Evolutionary conservation across 64 coral and sea anemone species (phyloP).

Genomic region (Trachythela sp.): DNA sequence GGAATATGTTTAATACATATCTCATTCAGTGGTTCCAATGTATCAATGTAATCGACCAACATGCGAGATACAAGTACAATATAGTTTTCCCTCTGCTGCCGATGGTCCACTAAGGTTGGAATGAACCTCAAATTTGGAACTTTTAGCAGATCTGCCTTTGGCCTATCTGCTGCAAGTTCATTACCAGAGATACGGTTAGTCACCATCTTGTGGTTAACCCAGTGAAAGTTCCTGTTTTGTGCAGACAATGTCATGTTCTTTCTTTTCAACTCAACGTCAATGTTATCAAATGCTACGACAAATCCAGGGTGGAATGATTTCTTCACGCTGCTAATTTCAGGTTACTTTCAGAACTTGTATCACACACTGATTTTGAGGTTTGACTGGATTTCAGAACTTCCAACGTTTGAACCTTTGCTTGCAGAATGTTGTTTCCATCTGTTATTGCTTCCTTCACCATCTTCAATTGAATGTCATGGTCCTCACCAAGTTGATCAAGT

Average conservation of each 20-base stretch:
- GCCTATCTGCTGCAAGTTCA: conserved; percentile 17
- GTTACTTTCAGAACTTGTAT: conserved; percentile 4
- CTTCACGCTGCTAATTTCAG: not conserved
- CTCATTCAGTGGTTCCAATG: not conserved
- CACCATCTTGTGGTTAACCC: conserved; percentile 67
- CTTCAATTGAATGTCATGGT: conserved; percentile 15
- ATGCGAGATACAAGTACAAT: not conserved
- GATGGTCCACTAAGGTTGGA: conserved; percentile 47
- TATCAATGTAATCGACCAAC: not conserved
- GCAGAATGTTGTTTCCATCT: conserved; percentile 15
- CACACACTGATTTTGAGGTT: not conserved
- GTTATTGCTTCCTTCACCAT: conserved; percentile 31
- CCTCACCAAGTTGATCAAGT: conserved; percentile 40
- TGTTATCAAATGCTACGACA: conserved; percentile 57
- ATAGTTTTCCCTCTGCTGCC: conserved; percentile 4
- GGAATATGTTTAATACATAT: not conserved
- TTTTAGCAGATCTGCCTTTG: conserved; percentile 37
- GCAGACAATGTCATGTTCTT: conserved; percentile 69
- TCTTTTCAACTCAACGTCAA: conserved; percentile 44
- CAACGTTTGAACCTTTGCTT: not conserved
- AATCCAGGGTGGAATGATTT: conserved; percentile 56
- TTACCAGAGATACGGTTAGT: conserved; percentile 42
- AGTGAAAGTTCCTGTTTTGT: conserved; percentile 59
- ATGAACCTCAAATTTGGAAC: conserved; percentile 55
- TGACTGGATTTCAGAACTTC: not conserved